Evolutionary conservation across 2,113 vertebrate species (phyloP), one percentile per base, ranked within the genome.

Genomic region (Ceratotherium simum): DNA sequence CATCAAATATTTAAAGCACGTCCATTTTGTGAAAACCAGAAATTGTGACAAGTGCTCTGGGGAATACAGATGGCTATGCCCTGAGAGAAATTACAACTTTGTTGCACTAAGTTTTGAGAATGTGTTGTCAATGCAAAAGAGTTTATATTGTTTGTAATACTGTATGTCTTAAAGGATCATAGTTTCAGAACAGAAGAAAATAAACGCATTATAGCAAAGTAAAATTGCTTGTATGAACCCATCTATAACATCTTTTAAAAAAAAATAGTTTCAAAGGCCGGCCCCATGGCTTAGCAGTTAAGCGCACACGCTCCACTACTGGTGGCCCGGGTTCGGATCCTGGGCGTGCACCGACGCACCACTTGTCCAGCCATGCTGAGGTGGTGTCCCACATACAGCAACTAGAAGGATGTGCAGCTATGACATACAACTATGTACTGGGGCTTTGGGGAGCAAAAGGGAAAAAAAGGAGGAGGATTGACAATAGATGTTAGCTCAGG

Each of bases 141-240:
- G 39, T 95, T 96, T 95, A 86, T 92, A 82, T 96, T 69, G 10
- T 62, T 85, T 89, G 39, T 58, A 87, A 81, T 78, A 58, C 25
- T 42, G 0, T 51, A 21, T 86, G 39, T 72, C 3, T 91, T 96
- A 92, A 91, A 84, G 25, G 14, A 82, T 73, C 39, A 89, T 5
- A 69, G 31, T 36, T 78, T 91, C 58, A 91, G 67, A 93, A 75
- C 2, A 76, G 33, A 95, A 14, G 51, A 72, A 84, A 94, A 62
- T 65, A 84, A 93, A 79, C 58, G 5, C 20, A 54, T 21, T 84
- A 7, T 17, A 65, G 31, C 33, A 82, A 86, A 82, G 58, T 58
- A 78, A 82, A 82, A 82, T 56, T 95, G 31, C 65, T 58, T 56
- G 6, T 21, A 78, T 48, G 12, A 65, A 85, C 21, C 31, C 6